Evolutionary conservation across 2,888 invertebrate genomes (phyloP).

Genomic region (Agrilus biguttatus): DNA sequence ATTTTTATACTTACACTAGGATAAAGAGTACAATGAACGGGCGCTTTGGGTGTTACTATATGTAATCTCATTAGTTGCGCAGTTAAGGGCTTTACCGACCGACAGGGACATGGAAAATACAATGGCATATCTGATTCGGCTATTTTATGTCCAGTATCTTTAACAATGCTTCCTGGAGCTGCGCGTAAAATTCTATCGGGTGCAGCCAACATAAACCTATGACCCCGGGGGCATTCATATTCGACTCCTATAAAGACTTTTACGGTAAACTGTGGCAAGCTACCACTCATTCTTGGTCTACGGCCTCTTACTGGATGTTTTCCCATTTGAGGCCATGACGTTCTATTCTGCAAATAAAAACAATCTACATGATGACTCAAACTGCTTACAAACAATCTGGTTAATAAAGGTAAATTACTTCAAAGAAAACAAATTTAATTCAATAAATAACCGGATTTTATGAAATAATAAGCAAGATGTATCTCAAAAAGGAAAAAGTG

Average conservation of each 20-base stretch:
- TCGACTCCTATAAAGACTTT: conserved; percentile 93
- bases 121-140: conserved; percentile 81
- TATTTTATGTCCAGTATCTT: conserved; percentile 74
- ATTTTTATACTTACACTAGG: conserved; percentile 41
- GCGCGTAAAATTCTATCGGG: conserved; percentile 73
- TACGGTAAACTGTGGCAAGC: conserved; percentile 49
- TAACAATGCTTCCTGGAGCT: conserved; percentile 51
- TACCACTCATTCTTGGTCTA: conserved; percentile 20
- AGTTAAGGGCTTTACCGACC: conserved; percentile 46
- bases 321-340: conserved; percentile 19
- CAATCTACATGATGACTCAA: too few species aligned
- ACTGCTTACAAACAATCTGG: too few species aligned
- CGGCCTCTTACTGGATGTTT: conserved; percentile 25
- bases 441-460: too few species aligned
- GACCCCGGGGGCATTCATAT: conserved; percentile 96
- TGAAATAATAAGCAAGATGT: too few species aligned
- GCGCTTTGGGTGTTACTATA: conserved; percentile 80
- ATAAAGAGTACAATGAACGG: conserved; percentile 74
- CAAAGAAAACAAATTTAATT: too few species aligned
- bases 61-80: conserved; percentile 78
- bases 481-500: too few species aligned
- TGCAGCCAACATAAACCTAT: conserved; percentile 80
- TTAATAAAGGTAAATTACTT: too few species aligned
- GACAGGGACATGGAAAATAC: conserved; percentile 74
- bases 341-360: conserved; percentile 3